Base-by-base conservation (phyloP, 2,113 vertebrate genomes). In the Lynx canadensis region DNA sequence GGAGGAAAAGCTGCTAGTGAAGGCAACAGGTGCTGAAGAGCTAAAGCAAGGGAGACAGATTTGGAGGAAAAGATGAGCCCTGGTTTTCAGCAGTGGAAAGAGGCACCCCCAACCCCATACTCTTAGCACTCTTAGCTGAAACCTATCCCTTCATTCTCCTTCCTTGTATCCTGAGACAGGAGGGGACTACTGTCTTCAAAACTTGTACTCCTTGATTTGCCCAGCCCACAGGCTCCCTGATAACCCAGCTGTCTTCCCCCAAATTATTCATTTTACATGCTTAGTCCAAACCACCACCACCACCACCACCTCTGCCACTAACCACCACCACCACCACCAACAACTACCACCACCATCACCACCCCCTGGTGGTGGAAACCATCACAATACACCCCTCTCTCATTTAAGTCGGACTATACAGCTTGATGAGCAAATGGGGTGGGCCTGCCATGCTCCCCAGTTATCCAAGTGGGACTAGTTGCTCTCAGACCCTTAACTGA, bases 1-100 rank as follows among this genome's bases (percentile, higher is more conserved):
- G 96, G 14, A 99, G 97, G 76, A 98, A 99, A 73, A 97, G 97
- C 96, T 99, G 99, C 97, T 99, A 99, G 95, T 97, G 92, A 95
- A 98, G 92, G 98, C 98, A 95, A 97, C 97, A 95, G 97, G 97
- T 94, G 98, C 98, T 96, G 97, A 97, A 83, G 94, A 91, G 79
- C 98, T 99, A 94, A 84, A 95, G 87, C 84, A 25, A 83, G 88
- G 92, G 52, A 96, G 94, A 97, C 50, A 93, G 95, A 96, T 91
- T 80, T 83, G 69, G 74, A 93, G 93, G 81, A 92, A 96, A 91
- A 87, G 80, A 57, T 97, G 93, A 98, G 94, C 82, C 84, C 76
- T 89, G 52, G 74, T 97, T 96, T 93, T 84, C 76, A 88, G 79
- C 86, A 90, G 31, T 73, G 48, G 29, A 86, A 78, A 76, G n/a